These are phyloP conservation scores for Emydoidea blandingii DNA, from an alignment of 2,797 vertebrate species.

Conservation along the genomic window DNA sequence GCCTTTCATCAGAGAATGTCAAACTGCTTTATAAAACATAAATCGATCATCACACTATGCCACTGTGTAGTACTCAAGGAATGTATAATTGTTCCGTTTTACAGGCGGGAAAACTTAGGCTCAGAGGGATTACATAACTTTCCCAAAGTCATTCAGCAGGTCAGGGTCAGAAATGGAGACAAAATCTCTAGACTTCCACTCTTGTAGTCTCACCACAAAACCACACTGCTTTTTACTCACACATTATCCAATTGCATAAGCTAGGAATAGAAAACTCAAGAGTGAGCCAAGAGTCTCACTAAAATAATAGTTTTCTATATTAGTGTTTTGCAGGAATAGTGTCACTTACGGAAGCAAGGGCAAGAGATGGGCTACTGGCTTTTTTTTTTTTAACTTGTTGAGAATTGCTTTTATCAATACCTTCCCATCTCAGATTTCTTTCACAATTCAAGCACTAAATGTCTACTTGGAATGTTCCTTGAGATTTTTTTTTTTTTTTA, in stretches of 20 bases:
- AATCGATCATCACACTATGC: not conserved
- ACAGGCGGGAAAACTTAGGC: not conserved
- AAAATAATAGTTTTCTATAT: not conserved
- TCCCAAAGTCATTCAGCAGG: not conserved
- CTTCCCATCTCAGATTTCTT: slow-evolving; percentile 45
- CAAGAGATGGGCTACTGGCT: slow-evolving; percentile 33
- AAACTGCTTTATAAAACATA: not conserved
- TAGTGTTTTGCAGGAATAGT: slow-evolving; percentile 15
- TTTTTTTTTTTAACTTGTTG: slow-evolving; percentile 1
- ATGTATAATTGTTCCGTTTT: not conserved
- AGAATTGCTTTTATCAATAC: slow-evolving; percentile 60
- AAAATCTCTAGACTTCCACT: not conserved
- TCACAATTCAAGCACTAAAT: slow-evolving; percentile 24
- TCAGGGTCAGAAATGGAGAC: not conserved
- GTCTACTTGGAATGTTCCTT: slow-evolving; percentile 50
- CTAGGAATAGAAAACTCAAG: not conserved
- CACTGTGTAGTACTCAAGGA: not conserved
- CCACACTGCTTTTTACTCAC: slow-evolving; percentile 1
- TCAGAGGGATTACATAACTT: not conserved
- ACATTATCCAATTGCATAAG: not conserved
- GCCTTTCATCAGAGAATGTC: not conserved
- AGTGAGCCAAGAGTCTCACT: not conserved
- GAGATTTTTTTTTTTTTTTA: slow-evolving; percentile 26
- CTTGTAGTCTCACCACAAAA: not conserved
- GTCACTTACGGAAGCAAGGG: slow-evolving; percentile 53